phyloP scores from a whole-genome alignment of 2,113 vertebrate genomes.

The Electrona antarctica region DNA sequence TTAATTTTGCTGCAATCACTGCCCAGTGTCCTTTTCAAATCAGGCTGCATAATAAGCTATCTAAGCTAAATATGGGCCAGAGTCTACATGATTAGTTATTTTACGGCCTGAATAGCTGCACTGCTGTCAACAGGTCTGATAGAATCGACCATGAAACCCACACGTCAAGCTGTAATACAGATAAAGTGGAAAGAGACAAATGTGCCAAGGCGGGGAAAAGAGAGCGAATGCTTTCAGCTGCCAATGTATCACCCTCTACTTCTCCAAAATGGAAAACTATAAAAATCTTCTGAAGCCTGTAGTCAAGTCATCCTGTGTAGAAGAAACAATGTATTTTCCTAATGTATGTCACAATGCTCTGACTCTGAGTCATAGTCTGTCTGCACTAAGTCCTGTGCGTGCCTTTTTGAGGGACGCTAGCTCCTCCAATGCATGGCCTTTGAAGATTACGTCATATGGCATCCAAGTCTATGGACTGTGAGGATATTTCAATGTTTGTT shows the following conservation, averaged over 20 bases:
- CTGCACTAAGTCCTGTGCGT: background rate
- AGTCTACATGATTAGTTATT: background rate
- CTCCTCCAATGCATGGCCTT: too few relatives aligned
- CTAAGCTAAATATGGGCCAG: background rate
- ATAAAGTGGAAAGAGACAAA: background rate
- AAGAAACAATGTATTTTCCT: background rate
- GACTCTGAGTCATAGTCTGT: constrained; percentile 17
- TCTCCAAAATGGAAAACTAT: too few relatives aligned
- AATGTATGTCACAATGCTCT: constrained; percentile 9
- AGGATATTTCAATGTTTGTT: too few relatives aligned
- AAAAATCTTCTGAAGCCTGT: too few relatives aligned
- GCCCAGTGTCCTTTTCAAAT: background rate
- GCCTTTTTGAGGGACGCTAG: background rate
- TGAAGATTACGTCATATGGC: too few relatives aligned
- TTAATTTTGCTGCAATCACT: background rate
- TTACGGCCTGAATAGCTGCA: background rate
- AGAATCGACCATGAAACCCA: background rate
- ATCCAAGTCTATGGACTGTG: too few relatives aligned
- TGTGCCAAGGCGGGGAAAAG: background rate
- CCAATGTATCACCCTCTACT: background rate
- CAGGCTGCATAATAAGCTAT: background rate
- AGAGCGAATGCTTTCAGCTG: background rate
- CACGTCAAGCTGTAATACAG: background rate
- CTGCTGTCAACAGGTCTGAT: background rate
- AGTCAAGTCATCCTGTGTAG: background rate